These are phyloP conservation scores for Eupithecia vulgata DNA, from an alignment of 2,888 invertebrate genomes.

Conservation along the genomic window DNA sequence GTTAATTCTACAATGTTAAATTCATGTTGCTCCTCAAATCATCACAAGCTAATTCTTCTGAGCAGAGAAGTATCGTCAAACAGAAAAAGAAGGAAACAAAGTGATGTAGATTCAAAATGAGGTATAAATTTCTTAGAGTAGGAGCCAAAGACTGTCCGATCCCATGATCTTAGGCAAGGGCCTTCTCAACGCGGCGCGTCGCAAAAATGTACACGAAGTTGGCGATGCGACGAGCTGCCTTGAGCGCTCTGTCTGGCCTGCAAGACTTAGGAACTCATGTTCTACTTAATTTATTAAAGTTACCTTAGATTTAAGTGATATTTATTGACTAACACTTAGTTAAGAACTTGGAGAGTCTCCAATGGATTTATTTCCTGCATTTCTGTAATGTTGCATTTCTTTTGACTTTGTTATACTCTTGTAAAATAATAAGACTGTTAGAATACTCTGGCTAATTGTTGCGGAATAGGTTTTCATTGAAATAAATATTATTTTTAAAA, in stretches of 20 bases:
- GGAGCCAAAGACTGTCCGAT: constrained; percentile 79
- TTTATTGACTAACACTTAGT: constrained; percentile 77
- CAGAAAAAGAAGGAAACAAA: constrained; percentile 72
- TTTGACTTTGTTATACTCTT: constrained; percentile 75
- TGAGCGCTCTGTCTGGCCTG: constrained; percentile 51
- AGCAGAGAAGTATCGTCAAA: constrained; percentile 76
- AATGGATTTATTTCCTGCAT: constrained; percentile 60
- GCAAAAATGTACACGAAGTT: constrained; percentile 25
- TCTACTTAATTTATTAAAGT: constrained; percentile 79
- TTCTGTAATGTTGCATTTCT: constrained; percentile 77
- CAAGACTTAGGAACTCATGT: constrained; percentile 59
- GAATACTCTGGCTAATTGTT: constrained; percentile 80
- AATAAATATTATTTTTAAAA: constrained; percentile 69
- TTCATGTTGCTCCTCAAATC: constrained; percentile 63
- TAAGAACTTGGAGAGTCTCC: constrained; percentile 53
- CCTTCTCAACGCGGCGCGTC: constrained; percentile 7
- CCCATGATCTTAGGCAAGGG: constrained; percentile 24
- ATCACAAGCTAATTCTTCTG: constrained; percentile 72
- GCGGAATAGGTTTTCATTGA: constrained; percentile 62
- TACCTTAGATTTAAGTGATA: constrained; percentile 78
- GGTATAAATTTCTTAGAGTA: constrained; percentile 67
- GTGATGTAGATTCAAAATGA: constrained; percentile 43
- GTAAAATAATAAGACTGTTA: constrained; percentile 83
- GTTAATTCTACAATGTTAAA: constrained; percentile 50
- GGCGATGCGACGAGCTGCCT: constrained; percentile 18